Evolutionary conservation across 2,797 vertebrate species (phyloP).

Genomic region (Babyrousa celebensis): DNA sequence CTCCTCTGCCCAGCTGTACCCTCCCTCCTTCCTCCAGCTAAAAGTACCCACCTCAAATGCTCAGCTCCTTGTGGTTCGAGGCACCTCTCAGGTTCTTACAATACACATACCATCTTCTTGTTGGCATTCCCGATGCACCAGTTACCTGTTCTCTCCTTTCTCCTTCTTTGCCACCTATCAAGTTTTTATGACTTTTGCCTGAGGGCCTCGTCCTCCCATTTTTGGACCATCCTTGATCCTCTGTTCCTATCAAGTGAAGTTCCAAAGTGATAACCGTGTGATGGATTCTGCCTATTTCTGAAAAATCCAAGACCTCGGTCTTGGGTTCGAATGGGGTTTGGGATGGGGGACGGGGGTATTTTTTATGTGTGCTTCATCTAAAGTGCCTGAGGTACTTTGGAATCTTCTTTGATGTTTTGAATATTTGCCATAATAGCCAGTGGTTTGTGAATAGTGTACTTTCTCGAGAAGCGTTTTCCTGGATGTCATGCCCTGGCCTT

Average conservation of each 20-base stretch:
- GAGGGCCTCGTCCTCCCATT: neutral
- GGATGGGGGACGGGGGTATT: neutral
- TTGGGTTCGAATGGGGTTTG: neutral
- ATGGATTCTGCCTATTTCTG: neutral
- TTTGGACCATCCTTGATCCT: neutral
- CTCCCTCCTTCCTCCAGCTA: no score
- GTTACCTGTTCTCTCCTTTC: neutral
- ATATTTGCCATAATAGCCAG: neutral
- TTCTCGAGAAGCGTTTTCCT: neutral
- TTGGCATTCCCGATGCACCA: neutral
- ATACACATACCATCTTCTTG: neutral
- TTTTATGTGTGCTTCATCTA: neutral
- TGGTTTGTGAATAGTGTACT: neutral
- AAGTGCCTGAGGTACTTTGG: neutral
- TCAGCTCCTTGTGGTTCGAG: neutral
- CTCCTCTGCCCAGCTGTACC: neutral
- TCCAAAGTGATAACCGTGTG: neutral
- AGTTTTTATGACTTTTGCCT: neutral
- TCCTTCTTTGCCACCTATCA: neutral
- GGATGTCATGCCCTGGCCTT: neutral
- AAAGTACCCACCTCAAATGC: neutral
- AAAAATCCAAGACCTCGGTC: neutral
- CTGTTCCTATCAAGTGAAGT: slow-evolving; percentile 1
- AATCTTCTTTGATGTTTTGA: neutral
- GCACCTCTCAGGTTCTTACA: neutral